Evolutionary conservation across 2,113 vertebrate genomes (phyloP), one percentile per base, ranked within the genome.

Genomic region (Bombycilla garrulus): DNA sequence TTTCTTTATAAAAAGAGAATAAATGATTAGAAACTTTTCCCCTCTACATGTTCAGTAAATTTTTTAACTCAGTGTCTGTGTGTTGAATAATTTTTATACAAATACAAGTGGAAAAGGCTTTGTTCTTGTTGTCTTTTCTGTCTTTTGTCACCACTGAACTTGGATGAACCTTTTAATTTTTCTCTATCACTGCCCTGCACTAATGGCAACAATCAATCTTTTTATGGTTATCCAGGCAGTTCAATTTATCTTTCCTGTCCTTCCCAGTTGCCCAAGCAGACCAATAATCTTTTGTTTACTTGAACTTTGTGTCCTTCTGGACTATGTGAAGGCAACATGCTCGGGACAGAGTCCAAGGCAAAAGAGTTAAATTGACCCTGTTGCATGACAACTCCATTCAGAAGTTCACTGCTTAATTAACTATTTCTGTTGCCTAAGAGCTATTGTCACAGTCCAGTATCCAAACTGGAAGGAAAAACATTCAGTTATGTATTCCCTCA

Each of bases 311-410:
- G 90, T 91, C 86, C 95, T 93, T 80, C 90, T 96, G 83, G 77
- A 95, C 66, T 77, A 24, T 72, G 90, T 84, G 35, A 91, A 97
- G 86, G 79, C 57, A 88, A 76, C 65, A 45, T 24, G 19, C 15
- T 35, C 0, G 1, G 93, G 51, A 62, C 93, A 95, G 64, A 96
- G 96, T 96, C 95, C 97, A 58, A 97, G 97, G 98, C 97, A 98
- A 65, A 96, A 81, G 74, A 97, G 94, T 81, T 97, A 91, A 64
- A 97, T n/a, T 17, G 95, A 95, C 50, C 94, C 97, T 97, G 86
- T 73, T 97, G 11, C 54, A 48, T 92, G 86, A 97, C 92, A 51
- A 91, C 96, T 84, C 72, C 54, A 60, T 90, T 88, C 90, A 83
- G 81, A 77, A 33, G 28, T 65, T 71, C 1, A 0, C 53, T 67